These are phyloP conservation scores for Serranus cabrilla DNA, from an alignment of 2,797 vertebrate species.

Conservation along the genomic window DNA sequence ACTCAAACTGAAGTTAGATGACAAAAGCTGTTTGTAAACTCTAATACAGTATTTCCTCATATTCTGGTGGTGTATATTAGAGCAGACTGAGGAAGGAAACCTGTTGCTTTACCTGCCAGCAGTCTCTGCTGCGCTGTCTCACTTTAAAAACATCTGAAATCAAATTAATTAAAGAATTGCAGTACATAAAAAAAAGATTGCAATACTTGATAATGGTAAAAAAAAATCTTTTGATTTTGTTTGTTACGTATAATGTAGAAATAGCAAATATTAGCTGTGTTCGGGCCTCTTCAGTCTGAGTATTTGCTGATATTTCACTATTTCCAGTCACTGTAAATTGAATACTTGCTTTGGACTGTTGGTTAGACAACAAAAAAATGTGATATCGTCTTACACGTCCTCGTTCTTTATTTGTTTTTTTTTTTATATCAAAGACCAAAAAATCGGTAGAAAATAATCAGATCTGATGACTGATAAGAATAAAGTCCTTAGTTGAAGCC, in stretches of 20 bases:
- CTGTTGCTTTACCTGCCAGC: conserved; percentile 31
- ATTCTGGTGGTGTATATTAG: not conserved
- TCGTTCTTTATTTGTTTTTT: not conserved
- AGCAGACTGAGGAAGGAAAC: conserved; percentile 4
- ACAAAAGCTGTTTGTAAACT: not conserved
- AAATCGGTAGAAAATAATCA: not conserved
- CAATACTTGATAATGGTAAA: not conserved
- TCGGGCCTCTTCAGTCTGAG: not conserved
- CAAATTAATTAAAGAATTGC: not conserved
- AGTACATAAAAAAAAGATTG: not conserved
- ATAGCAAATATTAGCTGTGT: not conserved
- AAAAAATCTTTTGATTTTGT: not conserved
- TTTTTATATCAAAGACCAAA: not conserved
- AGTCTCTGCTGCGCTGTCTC: not conserved
- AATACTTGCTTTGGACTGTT: not conserved
- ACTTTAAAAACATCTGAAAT: not conserved
- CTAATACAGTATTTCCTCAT: not conserved
- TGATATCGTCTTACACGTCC: not conserved
- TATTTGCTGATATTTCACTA: not conserved
- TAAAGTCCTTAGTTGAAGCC: not conserved
- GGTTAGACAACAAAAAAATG: not conserved
- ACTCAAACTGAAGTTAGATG: not conserved
- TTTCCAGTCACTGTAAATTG: not conserved
- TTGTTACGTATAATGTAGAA: not conserved
- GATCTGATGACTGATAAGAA: not conserved